Evolutionary conservation across 2,888 invertebrate species (phyloP), one percentile per base, ranked within the genome.

Genomic region (Orthosia cruda): DNA sequence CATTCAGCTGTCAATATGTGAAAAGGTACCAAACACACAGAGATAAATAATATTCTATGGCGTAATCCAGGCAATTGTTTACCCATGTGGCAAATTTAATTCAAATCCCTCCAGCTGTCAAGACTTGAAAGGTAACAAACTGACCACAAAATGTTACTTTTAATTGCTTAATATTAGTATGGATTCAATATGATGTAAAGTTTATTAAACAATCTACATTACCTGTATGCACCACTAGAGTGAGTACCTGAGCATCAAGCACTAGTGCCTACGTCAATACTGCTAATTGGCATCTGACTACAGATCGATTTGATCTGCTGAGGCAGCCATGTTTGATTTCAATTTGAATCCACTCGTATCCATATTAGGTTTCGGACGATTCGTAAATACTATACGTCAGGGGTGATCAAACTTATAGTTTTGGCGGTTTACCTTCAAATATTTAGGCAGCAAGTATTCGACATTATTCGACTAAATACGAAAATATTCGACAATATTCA

Each of bases 211-310:
- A 76, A 84, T 86, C 73, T 65, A 55, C 49, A 64, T 77, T 70
- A 61, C 52, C 40, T 55, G 61, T 62, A 73, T 55, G 58, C 71
- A 58, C 71, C 73, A 74, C 72, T 84, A 78, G 85, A 89, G 88
- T 86, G 86, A 81, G 84, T 80, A 87, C 87, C 81, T 81, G 82
- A 80, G 76, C 84, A 77, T 86, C 75, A 80, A 74, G 71, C 70
- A 54, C 63, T 74, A 68, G 63, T 81, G 69, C 74, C 72, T 62
- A 71, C 87, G 89, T 91, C 90, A 92, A 91, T 89, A 90, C 47
- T 71, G 86, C 88, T 92, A 92, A 92, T 92, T 92, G 91, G 90
- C 87, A 86, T 84, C 89, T 87, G 85, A 79, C 77, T 78, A 62
- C 71, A 75, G 88, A 86, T 87, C 85, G 82, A 86, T 90, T 87